A percentile compares a stretch with the other conserved stretches of the same genome.
Conservation (phyloP, 2,888 invertebrate genomes). For the Chymomyza caudatula region DNA sequence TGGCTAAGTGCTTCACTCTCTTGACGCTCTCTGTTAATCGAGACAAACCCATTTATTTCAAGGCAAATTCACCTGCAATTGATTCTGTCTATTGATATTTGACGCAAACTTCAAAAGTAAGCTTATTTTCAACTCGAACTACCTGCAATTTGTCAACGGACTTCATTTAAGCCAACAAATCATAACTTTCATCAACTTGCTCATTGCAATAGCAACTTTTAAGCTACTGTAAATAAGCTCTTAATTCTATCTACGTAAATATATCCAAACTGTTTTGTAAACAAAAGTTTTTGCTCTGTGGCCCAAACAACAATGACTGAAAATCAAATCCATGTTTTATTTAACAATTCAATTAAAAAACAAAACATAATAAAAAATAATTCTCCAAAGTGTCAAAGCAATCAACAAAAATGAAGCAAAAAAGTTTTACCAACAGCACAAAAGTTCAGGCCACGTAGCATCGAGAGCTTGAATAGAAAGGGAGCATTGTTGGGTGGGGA, state of each 20-base stretch:
- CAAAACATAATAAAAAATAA: conserved; percentile 23
- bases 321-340: conserved; percentile 59
- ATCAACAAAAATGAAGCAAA: conserved; percentile 45
- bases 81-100: too few species aligned
- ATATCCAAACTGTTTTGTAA: background rate
- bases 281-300: background rate
- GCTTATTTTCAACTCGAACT: background rate
- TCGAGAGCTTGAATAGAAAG: background rate
- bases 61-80: too few species aligned
- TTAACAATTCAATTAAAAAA: conserved; percentile 61
- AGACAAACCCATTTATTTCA: too few species aligned
- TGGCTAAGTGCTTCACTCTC: too few species aligned
- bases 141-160: background rate
- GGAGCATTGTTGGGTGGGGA: conserved; percentile 10
- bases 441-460: conserved; percentile 61
- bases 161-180: too few species aligned
- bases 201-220: background rate
- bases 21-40: too few species aligned
- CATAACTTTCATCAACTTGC: background rate
- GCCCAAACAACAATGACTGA: conserved; percentile 23
- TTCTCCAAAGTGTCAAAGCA: conserved; percentile 68
- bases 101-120: too few species aligned
- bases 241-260: background rate
- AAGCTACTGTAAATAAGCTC: background rate
- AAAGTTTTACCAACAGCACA: conserved; percentile 42